Evolutionary conservation across 2,888 invertebrate species (phyloP).

Genomic region (Osedax frankpressi): DNA sequence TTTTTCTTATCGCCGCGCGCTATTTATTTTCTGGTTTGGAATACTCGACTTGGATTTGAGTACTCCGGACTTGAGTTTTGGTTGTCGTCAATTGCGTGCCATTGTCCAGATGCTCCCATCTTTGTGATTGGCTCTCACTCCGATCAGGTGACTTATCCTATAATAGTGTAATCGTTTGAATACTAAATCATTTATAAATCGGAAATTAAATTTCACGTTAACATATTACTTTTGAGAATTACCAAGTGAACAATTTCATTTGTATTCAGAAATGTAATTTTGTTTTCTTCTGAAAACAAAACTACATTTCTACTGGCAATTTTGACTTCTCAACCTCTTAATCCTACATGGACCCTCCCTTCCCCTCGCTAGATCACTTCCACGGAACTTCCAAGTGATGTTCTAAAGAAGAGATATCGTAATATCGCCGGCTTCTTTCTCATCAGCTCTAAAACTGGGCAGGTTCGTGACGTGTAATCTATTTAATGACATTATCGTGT

Average conservation of each 20-base stretch:
- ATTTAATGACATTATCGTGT: no score
- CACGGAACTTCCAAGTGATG: constrained; percentile 24
- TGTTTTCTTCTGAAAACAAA: no score
- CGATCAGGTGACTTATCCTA: constrained; percentile 31
- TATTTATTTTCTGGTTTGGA: constrained; percentile 33
- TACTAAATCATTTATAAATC: no score
- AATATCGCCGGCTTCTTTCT: constrained; percentile 24
- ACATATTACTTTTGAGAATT: no score
- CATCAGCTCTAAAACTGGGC: constrained; percentile 25
- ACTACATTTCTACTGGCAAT: no score
- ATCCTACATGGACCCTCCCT: no score
- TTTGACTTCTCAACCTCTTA: no score
- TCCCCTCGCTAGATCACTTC: constrained; percentile 23
- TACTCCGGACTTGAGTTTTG: constrained; percentile 35
- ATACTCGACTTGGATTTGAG: constrained; percentile 31
- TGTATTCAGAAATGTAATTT: no score
- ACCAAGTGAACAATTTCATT: no score
- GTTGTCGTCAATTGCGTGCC: constrained; percentile 32
- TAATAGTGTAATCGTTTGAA: no score
- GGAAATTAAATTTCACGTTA: no score
- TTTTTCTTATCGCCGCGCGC: constrained; percentile 33
- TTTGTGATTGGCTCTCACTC: constrained; percentile 34
- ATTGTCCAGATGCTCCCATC: constrained; percentile 33
- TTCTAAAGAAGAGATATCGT: constrained; percentile 22
- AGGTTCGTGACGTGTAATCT: no score